phyloP scores from a whole-genome alignment of 2,113 vertebrate species.

The Scalopus aquaticus region DNA sequence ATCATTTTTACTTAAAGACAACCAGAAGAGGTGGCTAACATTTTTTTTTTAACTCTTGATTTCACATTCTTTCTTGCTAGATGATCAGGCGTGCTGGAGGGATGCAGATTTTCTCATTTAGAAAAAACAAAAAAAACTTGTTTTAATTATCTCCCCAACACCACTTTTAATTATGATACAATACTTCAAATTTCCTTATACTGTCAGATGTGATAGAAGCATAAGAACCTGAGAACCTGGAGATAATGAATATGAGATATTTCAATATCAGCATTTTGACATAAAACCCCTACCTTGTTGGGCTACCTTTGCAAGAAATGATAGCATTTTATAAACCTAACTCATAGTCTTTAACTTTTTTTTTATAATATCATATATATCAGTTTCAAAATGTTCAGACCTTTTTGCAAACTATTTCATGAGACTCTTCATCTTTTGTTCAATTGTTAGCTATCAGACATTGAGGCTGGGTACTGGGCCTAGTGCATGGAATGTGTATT shows the following conservation, averaged over 20 bases:
- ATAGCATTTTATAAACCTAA: background rate
- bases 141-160: background rate
- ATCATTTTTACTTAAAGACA: conserved; percentile 13
- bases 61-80: background rate
- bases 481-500: background rate
- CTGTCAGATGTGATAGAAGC: background rate
- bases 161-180: background rate
- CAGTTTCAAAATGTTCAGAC: background rate
- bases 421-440: background rate
- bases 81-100: background rate
- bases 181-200: background rate
- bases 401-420: conserved; percentile 25
- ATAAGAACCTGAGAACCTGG: background rate
- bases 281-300: background rate
- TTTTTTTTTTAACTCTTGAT: background rate
- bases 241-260: background rate
- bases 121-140: no score
- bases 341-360: background rate
- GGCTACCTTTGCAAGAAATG: background rate
- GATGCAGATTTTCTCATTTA: background rate
- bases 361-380: background rate
- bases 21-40: background rate
- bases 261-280: background rate
- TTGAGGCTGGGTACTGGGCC: background rate
- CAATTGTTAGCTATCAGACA: background rate